Evolutionary conservation across 2,888 invertebrate genomes (phyloP), one percentile per base, ranked within the genome.

Genomic region (Pyrgus malvae): DNA sequence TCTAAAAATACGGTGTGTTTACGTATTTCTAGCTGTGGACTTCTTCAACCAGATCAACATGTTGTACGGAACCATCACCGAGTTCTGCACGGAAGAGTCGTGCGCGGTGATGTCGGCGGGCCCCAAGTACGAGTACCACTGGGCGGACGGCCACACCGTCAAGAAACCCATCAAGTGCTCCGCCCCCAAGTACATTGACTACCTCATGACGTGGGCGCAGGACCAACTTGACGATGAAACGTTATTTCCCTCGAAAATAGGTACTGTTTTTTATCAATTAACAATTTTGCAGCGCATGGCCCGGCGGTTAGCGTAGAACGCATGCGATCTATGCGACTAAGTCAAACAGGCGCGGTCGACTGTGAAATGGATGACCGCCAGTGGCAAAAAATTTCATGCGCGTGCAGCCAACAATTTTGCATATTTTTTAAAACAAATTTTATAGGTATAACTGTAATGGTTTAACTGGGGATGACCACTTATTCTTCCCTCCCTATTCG

Each of bases 31-130:
- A 99, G 99, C 99, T 74, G 99, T 99, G 61, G 99, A 99, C 90
- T 99, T 99, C 88, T 99, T 99, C 91, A 99, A 99, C 90, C 99
- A 99, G 93, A 99, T 99, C 79, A 99, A 99, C 89, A 99, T 99
- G 99, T 91, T 99, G 62, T 99, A 99, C 76, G 99, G 99, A 48
- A 99, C 99, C 23, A 98, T 99, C 73, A 99, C 99, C n/a, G 99
- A 99, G 89, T 99, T 98, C 89, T 99, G 99, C 83, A 98, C 98
- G 2, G 98, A 98, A 82, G 97, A 98, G 73, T 96, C 97, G 64
- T 99, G 98, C 86, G 95, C 97, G 7, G 98, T 99, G 67, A 99
- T 99, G 99, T 98, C 98, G 7, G 99, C 99, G 9, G 99, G 99
- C 37, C 98, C 99, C 61, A 98, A 99, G 90, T 99, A 99, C 80